Evolutionary conservation across 2,113 vertebrate species (phyloP).

Genomic region (Sylvia atricapilla): DNA sequence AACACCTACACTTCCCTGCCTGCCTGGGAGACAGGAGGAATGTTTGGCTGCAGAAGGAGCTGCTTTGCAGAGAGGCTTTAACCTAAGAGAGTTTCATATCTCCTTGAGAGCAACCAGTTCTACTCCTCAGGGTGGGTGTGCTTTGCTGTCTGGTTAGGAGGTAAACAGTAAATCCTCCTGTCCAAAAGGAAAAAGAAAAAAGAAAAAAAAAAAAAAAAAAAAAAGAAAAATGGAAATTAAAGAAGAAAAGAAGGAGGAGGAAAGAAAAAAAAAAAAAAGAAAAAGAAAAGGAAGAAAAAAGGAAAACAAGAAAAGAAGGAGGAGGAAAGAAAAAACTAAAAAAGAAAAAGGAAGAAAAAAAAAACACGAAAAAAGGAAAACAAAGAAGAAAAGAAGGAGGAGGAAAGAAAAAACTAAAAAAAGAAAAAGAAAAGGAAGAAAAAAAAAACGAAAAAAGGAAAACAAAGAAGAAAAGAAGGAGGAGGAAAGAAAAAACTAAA

Average conservation of each 20-base stretch:
- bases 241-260: not conserved
- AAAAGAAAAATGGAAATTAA: not conserved
- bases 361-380: not conserved
- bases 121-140: not conserved
- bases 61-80: not conserved
- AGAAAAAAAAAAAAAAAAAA: fast-evolving
- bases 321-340: too few relatives aligned
- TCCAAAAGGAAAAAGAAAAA: not conserved
- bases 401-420: not conserved
- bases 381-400: not conserved
- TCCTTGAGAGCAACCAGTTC: not conserved
- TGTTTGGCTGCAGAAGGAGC: not conserved
- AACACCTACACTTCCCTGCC: not conserved
- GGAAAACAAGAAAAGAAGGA: not conserved
- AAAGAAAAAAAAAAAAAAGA: not conserved
- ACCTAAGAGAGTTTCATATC: not conserved
- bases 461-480: not conserved
- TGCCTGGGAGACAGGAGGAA: not conserved
- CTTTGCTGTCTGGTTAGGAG: not conserved
- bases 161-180: not conserved
- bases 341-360: too few relatives aligned
- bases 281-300: not conserved
- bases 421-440: fast-evolving
- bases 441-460: not conserved
- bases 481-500: not conserved